These are phyloP conservation scores for Dynastes tityus DNA, from an alignment of 2,888 invertebrate genomes.

Conservation along the genomic window DNA sequence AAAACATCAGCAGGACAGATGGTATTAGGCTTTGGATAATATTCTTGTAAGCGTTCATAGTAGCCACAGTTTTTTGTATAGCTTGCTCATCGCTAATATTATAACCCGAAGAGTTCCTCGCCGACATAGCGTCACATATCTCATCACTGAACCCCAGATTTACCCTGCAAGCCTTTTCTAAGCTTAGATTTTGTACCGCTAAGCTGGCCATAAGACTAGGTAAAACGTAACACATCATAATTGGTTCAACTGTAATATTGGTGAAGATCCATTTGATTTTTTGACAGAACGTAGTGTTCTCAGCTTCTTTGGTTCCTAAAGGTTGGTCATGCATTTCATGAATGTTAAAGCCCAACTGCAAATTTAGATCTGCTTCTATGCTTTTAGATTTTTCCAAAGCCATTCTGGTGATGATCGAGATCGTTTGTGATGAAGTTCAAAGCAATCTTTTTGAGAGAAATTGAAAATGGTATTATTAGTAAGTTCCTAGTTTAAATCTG, in stretches of 20 bases:
- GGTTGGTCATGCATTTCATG: not conserved
- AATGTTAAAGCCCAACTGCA: conserved; percentile 9
- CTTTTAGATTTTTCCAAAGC: conserved; percentile 67
- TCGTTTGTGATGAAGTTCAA: not conserved
- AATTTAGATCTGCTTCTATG: conserved; percentile 60
- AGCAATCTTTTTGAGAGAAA: not conserved
- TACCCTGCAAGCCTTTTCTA: conserved; percentile 74
- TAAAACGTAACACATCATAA: conserved; percentile 77
- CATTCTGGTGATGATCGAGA: conserved; percentile 52
- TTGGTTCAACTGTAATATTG: conserved; percentile 79
- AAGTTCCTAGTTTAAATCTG: too few relatives aligned
- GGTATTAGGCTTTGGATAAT: conserved; percentile 85
- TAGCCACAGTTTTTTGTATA: conserved; percentile 81
- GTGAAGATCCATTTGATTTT: conserved; percentile 73
- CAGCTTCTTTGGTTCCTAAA: conserved; percentile 16
- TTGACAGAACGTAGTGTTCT: conserved; percentile 65
- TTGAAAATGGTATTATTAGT: too few relatives aligned
- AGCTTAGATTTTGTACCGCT: conserved; percentile 72
- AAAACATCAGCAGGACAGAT: conserved; percentile 82
- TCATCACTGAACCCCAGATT: conserved; percentile 70
- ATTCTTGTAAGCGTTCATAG: conserved; percentile 87
- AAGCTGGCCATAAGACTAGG: conserved; percentile 68
- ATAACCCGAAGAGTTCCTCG: conserved; percentile 58
- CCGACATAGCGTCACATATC: conserved; percentile 67
- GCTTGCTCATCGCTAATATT: conserved; percentile 58